Evolutionary conservation across 2,888 invertebrate genomes (phyloP), one percentile per base, ranked within the genome.

Genomic region (Drosophila recens): DNA sequence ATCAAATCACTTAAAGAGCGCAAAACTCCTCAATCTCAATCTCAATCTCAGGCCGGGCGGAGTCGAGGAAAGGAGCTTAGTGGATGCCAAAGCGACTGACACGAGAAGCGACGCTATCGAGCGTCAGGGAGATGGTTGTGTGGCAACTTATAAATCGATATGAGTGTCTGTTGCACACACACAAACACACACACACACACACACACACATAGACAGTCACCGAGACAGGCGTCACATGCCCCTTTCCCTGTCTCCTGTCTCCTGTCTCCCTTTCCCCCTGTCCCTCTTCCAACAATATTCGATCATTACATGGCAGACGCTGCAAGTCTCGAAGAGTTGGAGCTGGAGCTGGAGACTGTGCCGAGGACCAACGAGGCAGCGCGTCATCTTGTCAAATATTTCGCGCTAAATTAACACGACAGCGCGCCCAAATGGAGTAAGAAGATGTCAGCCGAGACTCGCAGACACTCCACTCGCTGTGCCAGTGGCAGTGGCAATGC

Each of bases 341-440:
- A 45, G 20, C 43, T 9, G 9, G 49, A 30, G 45, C 9, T 33
- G 52, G 38, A 27, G 34, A 42, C 45, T 23, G 54, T 51, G 61
- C 57, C 43, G 51, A 58, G 70, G 46, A 58, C 46, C 57, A 52
- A 59, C 54, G 61, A 66, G 75, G 84, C 84, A 80, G 68, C 79
- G 87, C 84, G 84, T 84, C 84, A 84, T 84, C 84, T 84, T 85
- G 84, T 89, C 84, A 85, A 89, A 85, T 85, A 85, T 85, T 85
- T 89, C 84, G 84, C 89, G 84, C 84, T 89, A 85, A 85, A 85
- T 85, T 85, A 85, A 89, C 84, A 85, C 84, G 84, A 85, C 84
- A 85, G 87, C 79, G 79, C 84, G 84, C 87, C 89, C 84, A 88
- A 84, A 84, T 88, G 84, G 84, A 83, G 89, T 75, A 86, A 88